These are phyloP conservation scores for Drosophila saltans DNA, from an alignment of 1,140 invertebrate species.

Conservation along the genomic window DNA sequence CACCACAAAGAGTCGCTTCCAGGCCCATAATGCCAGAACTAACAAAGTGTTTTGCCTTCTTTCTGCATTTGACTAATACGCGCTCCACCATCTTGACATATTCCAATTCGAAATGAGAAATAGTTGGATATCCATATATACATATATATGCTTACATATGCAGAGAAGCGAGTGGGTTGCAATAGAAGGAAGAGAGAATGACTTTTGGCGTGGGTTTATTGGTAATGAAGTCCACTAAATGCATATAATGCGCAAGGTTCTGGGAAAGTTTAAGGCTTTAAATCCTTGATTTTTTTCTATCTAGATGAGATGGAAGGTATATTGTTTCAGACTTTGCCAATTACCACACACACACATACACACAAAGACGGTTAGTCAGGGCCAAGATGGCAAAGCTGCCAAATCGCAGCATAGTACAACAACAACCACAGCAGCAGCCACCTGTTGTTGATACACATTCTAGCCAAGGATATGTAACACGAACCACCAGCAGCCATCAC, in stretches of 20 bases:
- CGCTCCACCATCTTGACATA: constrained; percentile 60
- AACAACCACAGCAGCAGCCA: constrained; percentile 50
- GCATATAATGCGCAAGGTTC: neutral
- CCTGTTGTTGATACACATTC: constrained; percentile 56
- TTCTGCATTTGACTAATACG: constrained; percentile 69
- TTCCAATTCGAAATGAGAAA: constrained; percentile 70
- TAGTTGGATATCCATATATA: constrained; percentile 42
- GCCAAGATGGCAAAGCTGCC: constrained; percentile 15
- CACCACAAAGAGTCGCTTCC: constrained; percentile 48
- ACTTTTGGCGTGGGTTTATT: neutral
- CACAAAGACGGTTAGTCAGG: neutral
- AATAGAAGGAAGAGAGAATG: neutral
- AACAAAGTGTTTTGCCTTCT: constrained; percentile 13
- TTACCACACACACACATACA: neutral
- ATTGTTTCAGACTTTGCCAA: constrained; percentile 10
- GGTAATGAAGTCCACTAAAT: neutral
- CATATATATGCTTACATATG: too few relatives aligned
- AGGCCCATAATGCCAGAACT: constrained; percentile 27
- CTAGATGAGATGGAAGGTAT: constrained; percentile 8
- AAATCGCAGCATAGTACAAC: constrained; percentile 31
- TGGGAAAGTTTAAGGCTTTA: neutral
- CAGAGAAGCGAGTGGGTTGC: neutral
- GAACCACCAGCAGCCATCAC: neutral
- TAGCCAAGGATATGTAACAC: constrained; percentile 10
- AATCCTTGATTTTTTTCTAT: constrained; percentile 1